Percentiles rank a stretch among this genome's conserved stretches.
Evolutionary conservation across 1,140 invertebrate species (phyloP).

Genomic region (Bursaphelenchus mucronatus): DNA sequence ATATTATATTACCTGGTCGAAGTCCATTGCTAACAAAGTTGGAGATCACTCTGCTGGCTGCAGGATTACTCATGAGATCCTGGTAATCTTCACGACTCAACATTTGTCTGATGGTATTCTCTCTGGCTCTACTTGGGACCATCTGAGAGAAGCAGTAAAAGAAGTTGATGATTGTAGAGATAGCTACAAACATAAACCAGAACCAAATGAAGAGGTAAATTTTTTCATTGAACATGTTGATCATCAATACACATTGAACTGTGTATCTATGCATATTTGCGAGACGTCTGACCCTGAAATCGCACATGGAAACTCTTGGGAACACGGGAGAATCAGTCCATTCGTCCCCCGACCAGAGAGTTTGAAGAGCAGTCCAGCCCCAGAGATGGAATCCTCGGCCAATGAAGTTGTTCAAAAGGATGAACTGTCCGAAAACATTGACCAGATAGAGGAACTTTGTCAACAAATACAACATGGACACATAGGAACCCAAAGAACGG

Average conservation of each 20-base stretch:
- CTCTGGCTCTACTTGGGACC: constrained; percentile 29
- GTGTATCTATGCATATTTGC: constrained; percentile 62
- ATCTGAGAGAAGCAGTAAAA: constrained; percentile 45
- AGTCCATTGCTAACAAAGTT: constrained; percentile 46
- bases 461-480: constrained; percentile 64
- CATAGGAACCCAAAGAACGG: constrained; percentile 64
- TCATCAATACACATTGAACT: constrained; percentile 61
- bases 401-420: constrained; percentile 64
- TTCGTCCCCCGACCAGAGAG: constrained; percentile 48
- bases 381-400: constrained; percentile 63
- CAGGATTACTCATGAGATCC: constrained; percentile 9
- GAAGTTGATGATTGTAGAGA: constrained; percentile 56
- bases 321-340: constrained; percentile 55
- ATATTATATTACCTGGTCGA: constrained; percentile 40
- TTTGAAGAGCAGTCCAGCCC: constrained; percentile 59
- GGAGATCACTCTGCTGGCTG: constrained; percentile 26
- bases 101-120: constrained; percentile 29
- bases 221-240: constrained; percentile 62
- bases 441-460: constrained; percentile 64
- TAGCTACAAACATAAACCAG: constrained; percentile 57
- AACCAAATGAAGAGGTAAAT: constrained; percentile 60
- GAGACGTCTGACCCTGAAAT: constrained; percentile 58
- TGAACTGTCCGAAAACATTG: constrained; percentile 64
- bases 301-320: constrained; percentile 63
- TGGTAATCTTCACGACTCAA: constrained; percentile 37